A percentile compares a stretch with the other conserved stretches of the same genome.
These are phyloP conservation scores for Hormaphis cornu DNA, from an alignment of 1,140 invertebrate genomes.

Conservation along the genomic window DNA sequence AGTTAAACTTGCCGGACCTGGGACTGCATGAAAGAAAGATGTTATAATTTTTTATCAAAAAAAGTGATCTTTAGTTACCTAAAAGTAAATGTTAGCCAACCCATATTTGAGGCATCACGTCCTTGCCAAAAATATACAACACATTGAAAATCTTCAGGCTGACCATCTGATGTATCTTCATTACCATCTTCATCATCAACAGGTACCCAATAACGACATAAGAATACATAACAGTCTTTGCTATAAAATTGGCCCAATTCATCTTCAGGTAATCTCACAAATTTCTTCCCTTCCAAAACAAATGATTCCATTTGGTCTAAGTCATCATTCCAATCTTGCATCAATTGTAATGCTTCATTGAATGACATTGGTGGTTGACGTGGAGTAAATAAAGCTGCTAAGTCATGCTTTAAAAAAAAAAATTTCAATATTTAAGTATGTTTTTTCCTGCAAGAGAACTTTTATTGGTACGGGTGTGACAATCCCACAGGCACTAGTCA, in stretches of 20 bases:
- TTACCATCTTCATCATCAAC: conserved; percentile 53
- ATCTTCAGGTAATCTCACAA: conserved; percentile 87
- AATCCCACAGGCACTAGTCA: background rate
- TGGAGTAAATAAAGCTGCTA: conserved; percentile 91
- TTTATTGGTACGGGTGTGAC: background rate
- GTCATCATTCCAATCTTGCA: conserved; percentile 90
- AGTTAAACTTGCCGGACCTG: no score
- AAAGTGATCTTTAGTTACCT: conserved; percentile 45
- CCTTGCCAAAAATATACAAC: conserved; percentile 99
- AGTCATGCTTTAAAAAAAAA: conserved; percentile 57
- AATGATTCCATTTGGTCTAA: conserved; percentile 95
- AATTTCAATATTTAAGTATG: no score
- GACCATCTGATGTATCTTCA: conserved; percentile 53
- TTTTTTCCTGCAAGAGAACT: background rate
- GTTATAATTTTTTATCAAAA: no score
- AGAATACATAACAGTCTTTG: conserved; percentile 94
- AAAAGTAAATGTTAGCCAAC: conserved; percentile 98
- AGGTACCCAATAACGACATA: conserved; percentile 89
- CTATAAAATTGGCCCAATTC: conserved; percentile 83
- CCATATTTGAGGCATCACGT: conserved; percentile 94
- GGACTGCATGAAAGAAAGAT: conserved; percentile 15
- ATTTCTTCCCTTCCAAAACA: conserved; percentile 95
- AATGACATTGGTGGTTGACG: conserved; percentile 78
- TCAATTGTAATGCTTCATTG: conserved; percentile 78
- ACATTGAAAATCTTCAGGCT: conserved; percentile 80